Evolutionary conservation across 92 coral and sea anemone genomes (phyloP).

Genomic region (Hydrozoanthus gracilis): DNA sequence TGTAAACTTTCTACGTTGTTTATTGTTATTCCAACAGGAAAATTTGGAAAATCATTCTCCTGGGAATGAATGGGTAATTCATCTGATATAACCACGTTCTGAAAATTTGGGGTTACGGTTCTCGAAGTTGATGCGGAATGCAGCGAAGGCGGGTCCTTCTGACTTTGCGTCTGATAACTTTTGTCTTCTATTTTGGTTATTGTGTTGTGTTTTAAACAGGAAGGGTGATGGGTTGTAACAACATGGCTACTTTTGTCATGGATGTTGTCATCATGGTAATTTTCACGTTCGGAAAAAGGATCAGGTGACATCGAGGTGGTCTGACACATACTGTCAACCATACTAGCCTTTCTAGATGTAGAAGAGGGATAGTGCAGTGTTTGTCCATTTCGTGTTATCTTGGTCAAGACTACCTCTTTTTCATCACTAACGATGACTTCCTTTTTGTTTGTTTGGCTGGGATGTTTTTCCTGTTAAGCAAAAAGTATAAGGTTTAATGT

Average conservation of each 20-base stretch:
- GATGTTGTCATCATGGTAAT: neutral
- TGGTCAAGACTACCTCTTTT: conserved; percentile 23
- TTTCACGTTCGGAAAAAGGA: neutral
- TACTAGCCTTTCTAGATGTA: conserved; percentile 5
- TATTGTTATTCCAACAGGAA: neutral
- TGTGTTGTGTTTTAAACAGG: neutral
- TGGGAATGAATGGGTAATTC: neutral
- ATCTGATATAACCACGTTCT: neutral
- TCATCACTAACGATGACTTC: neutral
- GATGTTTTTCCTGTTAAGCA: conserved; percentile 10
- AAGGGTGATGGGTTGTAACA: neutral
- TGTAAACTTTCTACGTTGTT: conserved; percentile 17
- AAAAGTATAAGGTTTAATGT: neutral
- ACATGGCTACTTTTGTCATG: neutral
- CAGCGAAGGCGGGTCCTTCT: neutral
- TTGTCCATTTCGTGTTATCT: conserved; percentile 38
- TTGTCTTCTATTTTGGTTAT: neutral
- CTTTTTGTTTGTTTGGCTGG: neutral
- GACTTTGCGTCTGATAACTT: neutral
- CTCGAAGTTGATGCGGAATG: neutral
- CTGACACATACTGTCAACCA: conserved; percentile 34
- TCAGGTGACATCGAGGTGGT: conserved; percentile 1
- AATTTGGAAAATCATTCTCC: neutral
- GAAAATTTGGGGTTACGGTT: neutral
- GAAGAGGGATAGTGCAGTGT: neutral